phyloP scores from a whole-genome alignment of 2,888 invertebrate species.

The Xestoiulus laeticollis region DNA sequence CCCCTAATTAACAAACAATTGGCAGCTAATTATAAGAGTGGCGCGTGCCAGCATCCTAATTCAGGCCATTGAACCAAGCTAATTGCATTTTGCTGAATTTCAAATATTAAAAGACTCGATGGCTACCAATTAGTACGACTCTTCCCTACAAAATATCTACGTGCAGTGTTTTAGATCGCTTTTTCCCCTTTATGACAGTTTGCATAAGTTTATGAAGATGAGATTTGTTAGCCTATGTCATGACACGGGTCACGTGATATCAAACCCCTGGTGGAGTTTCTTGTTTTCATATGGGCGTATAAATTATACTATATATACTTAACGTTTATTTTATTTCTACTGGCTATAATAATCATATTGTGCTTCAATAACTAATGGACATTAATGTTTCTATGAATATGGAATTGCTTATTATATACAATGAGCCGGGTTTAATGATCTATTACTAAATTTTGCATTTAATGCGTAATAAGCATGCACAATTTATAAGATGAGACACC shows the following conservation, averaged over 20 bases:
- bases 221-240: neutral
- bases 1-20: slow-evolving; percentile 28
- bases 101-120: neutral
- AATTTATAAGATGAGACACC: no score
- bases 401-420: no score
- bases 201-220: neutral
- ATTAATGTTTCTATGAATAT: no score
- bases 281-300: neutral
- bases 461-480: no score
- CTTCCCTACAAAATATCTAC: neutral
- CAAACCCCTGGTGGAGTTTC: neutral
- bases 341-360: no score
- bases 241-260: neutral
- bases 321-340: no score
- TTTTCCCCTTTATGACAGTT: neutral
- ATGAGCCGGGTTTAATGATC: no score
- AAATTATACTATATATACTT: no score
- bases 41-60: neutral
- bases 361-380: no score
- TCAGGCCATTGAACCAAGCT: neutral
- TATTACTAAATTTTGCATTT: no score
- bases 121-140: neutral
- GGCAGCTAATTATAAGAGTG: slow-evolving; percentile 1
- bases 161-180: neutral
- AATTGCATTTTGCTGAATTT: slow-evolving; percentile 8